Evolutionary conservation across 2,888 invertebrate species (phyloP).

Genomic region (Nomada fabriciana): DNA sequence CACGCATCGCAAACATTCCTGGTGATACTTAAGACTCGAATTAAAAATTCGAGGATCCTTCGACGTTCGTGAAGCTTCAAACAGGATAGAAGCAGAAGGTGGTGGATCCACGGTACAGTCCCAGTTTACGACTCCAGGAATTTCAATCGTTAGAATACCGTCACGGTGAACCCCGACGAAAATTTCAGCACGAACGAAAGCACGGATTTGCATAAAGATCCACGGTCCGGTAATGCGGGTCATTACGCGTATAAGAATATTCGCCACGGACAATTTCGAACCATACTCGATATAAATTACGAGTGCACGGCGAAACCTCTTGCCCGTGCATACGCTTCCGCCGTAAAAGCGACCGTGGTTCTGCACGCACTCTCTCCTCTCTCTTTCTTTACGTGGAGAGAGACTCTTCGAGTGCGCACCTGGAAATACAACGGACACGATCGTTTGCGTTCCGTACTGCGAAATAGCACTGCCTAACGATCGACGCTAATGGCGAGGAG

Average conservation of each 20-base stretch:
- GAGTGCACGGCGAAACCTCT: slow-evolving; percentile 44
- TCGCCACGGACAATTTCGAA: slow-evolving; percentile 65
- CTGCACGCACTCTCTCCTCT: slow-evolving; percentile 16
- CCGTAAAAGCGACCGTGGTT: slow-evolving; percentile 41
- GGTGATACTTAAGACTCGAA: no score
- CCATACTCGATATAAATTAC: slow-evolving; percentile 60
- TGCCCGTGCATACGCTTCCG: slow-evolving; percentile 45
- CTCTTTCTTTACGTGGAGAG: not conserved
- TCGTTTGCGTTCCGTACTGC: slow-evolving; percentile 55
- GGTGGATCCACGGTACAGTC: no score
- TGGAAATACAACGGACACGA: slow-evolving; percentile 47
- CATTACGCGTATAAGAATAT: slow-evolving; percentile 60
- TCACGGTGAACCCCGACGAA: not conserved
- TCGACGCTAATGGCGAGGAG: slow-evolving; percentile 66
- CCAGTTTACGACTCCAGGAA: no score
- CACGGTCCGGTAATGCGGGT: slow-evolving; percentile 61
- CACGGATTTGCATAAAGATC: slow-evolving; percentile 25
- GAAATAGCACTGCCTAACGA: slow-evolving; percentile 61
- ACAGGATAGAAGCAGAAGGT: no score
- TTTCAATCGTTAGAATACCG: not conserved
- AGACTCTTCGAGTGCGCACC: not conserved
- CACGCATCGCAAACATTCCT: no score
- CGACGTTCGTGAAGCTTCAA: no score
- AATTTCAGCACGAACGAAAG: not conserved
- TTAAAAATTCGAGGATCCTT: no score